Percentiles rank a stretch among this genome's conserved stretches.
Evolutionary conservation across 2,888 invertebrate genomes (phyloP).

Genomic region (Stomorhina lunata): DNA sequence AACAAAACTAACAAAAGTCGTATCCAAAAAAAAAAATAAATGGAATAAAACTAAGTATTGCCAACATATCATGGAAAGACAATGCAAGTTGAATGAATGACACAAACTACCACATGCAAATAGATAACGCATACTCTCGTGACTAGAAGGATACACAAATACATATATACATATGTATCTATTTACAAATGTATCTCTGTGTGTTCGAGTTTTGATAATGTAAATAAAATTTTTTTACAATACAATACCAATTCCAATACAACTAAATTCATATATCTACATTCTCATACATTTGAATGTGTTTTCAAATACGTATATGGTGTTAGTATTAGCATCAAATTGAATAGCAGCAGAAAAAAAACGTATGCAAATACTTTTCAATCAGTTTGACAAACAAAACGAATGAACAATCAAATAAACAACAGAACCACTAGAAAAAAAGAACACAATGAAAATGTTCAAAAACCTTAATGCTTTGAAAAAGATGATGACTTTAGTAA

Average conservation of each 20-base stretch:
- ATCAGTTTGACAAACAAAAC: slow-evolving; percentile 61
- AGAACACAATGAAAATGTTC: neutral
- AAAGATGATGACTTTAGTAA: slow-evolving; percentile 41
- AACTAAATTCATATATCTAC: too few relatives aligned
- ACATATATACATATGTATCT: neutral
- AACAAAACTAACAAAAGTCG: slow-evolving; percentile 19
- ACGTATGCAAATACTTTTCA: slow-evolving; percentile 56
- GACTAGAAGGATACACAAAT: slow-evolving; percentile 3
- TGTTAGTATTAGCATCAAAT: slow-evolving; percentile 42
- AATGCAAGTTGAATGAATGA: slow-evolving; percentile 35
- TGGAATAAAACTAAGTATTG: slow-evolving; percentile 24
- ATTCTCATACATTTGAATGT: too few relatives aligned
- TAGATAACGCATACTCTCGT: neutral
- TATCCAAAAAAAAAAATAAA: neutral
- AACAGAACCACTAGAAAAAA: slow-evolving; percentile 3
- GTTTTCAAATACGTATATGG: too few relatives aligned
- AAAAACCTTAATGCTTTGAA: slow-evolving; percentile 30
- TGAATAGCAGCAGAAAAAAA: neutral
- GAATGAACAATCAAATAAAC: slow-evolving; percentile 51
- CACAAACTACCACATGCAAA: slow-evolving; percentile 37
- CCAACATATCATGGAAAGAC: slow-evolving; percentile 42
- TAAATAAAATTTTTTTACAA: too few relatives aligned
- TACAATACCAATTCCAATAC: too few relatives aligned
- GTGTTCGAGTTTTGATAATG: too few relatives aligned
- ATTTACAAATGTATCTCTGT: neutral